These are phyloP conservation scores for Nannoperca obscura DNA, from an alignment of 2,797 vertebrate genomes.

Conservation along the genomic window DNA sequence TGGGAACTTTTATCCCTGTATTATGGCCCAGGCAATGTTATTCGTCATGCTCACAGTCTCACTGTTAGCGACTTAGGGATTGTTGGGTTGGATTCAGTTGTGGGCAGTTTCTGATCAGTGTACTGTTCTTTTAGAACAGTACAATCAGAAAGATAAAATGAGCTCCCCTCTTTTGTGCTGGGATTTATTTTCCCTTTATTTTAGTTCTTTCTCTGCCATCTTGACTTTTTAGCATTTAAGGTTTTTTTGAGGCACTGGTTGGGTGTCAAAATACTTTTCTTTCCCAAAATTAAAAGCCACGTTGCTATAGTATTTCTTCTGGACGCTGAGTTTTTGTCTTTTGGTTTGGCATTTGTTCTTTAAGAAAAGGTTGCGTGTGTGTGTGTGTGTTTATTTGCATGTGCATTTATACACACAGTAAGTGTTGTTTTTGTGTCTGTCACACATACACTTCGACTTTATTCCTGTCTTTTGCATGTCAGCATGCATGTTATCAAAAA, in stretches of 20 bases:
- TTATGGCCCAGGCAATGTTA: slow-evolving; percentile 63
- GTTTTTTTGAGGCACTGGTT: slow-evolving; percentile 19
- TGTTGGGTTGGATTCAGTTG: slow-evolving; percentile 64
- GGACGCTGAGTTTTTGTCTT: not conserved
- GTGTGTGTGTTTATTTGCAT: not conserved
- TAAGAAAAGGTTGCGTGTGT: slow-evolving; percentile 3
- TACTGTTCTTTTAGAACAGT: slow-evolving; percentile 46
- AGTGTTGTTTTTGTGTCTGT: not conserved
- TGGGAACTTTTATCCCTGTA: slow-evolving; percentile 69
- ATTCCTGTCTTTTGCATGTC: not conserved
- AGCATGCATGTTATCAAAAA: slow-evolving; percentile 27
- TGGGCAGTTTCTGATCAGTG: slow-evolving; percentile 55
- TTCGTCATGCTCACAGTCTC: slow-evolving; percentile 70
- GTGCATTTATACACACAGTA: not conserved
- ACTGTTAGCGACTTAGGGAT: slow-evolving; percentile 65
- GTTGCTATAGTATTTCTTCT: not conserved
- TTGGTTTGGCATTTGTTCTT: slow-evolving; percentile 18
- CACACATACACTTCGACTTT: not conserved
- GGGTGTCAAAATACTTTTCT: slow-evolving; percentile 40
- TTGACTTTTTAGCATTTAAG: slow-evolving; percentile 36
- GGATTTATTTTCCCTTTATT: slow-evolving; percentile 59
- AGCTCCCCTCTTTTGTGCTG: slow-evolving; percentile 51
- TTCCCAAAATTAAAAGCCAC: slow-evolving; percentile 38
- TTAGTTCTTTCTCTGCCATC: slow-evolving; percentile 15
- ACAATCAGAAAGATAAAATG: slow-evolving; percentile 61